Evolutionary conservation across 1,140 invertebrate species (phyloP), one percentile per base, ranked within the genome.

Genomic region (Panagrolaimus sp.): DNA sequence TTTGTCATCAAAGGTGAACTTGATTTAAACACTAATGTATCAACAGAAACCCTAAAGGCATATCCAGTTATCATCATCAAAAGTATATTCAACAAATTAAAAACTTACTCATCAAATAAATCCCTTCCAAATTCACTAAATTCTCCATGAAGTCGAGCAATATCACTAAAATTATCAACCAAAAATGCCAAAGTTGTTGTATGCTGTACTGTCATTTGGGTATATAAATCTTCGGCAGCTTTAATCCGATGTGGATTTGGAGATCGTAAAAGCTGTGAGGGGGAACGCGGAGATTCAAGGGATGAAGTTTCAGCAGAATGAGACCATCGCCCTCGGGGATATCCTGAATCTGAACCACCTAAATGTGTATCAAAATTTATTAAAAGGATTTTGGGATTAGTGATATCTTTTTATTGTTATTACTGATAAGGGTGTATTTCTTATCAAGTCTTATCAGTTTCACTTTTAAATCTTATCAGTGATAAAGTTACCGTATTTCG

Each of bases 11-110:
- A 21, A 7, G 69, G 70, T 21, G 70, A 15, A n/a, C 69, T 46
- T 17, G 62, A 67, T 55, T 70, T 70, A 43, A 70, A 70, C 5
- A 67, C 68, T 17, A 70, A 68, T 26, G 68, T 70, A 15, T 21
- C 26, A 15, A 70, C 43, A 12, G 65, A 70, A 2, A 38, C 63
- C 0, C 66, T 68, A 58, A 68, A 38, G 32, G 7, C 7, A 38
- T 38, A 38, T 38, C 7, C 32, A 4, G 7, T 38, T 38, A 4
- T 7, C 32, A 3, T 43, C n/a, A 64, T 10, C 15, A 24, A 58
- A 21, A 38, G 10, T 24, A 14, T 1, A 2, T 24, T 64, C 8
- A n/a, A 65, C 15, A 66, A 38, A 3, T 26, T n/a, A n/a, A 9
- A 58, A 63, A 28, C n/a, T 21, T 44, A 68, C 66, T 67, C 58